These are phyloP conservation scores for Nomada ruficornis DNA, from an alignment of 2,888 invertebrate genomes.

Conservation along the genomic window DNA sequence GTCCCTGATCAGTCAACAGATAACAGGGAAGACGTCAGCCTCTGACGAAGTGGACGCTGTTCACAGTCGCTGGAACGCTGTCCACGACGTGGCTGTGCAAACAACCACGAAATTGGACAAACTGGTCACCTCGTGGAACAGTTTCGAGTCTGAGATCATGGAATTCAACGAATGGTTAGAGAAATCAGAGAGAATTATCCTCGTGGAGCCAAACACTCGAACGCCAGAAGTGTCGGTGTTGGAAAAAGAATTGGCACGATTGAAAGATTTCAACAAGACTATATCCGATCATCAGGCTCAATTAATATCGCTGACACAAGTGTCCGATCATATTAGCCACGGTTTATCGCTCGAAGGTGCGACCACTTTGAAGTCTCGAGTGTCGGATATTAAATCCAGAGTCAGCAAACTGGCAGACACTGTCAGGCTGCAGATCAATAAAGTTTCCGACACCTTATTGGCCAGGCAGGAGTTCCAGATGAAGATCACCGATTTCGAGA, in stretches of 20 bases:
- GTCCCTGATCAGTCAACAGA: constrained; percentile 90
- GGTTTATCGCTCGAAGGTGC: constrained; percentile 92
- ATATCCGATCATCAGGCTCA: constrained; percentile 94
- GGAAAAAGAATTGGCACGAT: constrained; percentile 90
- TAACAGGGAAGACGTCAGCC: constrained; percentile 90
- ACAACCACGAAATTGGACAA: constrained; percentile 92
- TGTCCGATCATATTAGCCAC: constrained; percentile 91
- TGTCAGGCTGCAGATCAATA: constrained; percentile 91
- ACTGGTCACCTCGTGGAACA: constrained; percentile 92
- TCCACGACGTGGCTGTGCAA: constrained; percentile 92
- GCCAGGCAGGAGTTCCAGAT: constrained; percentile 93
- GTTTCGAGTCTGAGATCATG: constrained; percentile 91
- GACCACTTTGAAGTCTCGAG: constrained; percentile 88
- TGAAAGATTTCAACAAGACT: constrained; percentile 93
- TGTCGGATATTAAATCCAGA: constrained; percentile 90
- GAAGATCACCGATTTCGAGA: constrained; percentile 91
- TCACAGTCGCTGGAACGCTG: constrained; percentile 92
- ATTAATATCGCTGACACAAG: constrained; percentile 91
- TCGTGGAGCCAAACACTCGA: constrained; percentile 87
- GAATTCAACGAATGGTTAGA: constrained; percentile 92
- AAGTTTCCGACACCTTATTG: constrained; percentile 92
- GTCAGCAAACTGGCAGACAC: constrained; percentile 91
- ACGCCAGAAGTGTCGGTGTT: constrained; percentile 90
- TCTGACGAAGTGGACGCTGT: constrained; percentile 94
- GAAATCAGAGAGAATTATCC: constrained; percentile 88